These are phyloP conservation scores for Lampris megalopsis DNA, from an alignment of 2,113 vertebrate species.

Conservation along the genomic window DNA sequence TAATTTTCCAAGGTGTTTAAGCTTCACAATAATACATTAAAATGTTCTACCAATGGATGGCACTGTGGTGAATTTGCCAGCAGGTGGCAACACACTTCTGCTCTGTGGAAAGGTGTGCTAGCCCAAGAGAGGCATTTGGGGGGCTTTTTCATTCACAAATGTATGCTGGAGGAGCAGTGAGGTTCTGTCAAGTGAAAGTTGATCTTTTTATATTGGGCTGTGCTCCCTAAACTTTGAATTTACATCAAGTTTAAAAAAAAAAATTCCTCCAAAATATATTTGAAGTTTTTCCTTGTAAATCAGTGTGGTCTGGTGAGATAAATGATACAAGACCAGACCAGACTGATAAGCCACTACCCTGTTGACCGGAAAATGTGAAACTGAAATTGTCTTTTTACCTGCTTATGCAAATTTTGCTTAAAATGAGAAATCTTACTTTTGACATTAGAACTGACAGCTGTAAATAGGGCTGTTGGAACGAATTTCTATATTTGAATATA, in stretches of 20 bases:
- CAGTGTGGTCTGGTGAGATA: neutral
- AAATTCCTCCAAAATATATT: no score
- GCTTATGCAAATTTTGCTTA: no score
- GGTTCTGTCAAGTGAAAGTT: neutral
- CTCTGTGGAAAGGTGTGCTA: neutral
- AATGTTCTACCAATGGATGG: neutral
- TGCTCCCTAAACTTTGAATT: neutral
- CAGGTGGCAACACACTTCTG: constrained; percentile 65
- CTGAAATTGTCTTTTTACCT: no score
- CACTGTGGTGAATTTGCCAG: constrained; percentile 40
- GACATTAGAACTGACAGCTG: no score
- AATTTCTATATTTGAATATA: no score
- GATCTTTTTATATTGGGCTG: constrained; percentile 2
- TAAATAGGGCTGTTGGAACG: no score
- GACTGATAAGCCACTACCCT: no score
- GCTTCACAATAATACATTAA: neutral
- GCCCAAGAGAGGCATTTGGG: no score
- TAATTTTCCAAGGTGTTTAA: no score
- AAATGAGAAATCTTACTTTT: no score
- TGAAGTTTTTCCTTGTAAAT: no score
- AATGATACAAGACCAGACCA: neutral
- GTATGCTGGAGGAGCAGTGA: neutral
- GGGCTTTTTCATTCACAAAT: neutral
- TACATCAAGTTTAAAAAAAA: neutral
- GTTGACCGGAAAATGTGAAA: no score